A percentile compares a stretch with the other conserved stretches of the same genome.
Conservation (phyloP, 2,888 invertebrate species). For the Aphrophora alni region DNA sequence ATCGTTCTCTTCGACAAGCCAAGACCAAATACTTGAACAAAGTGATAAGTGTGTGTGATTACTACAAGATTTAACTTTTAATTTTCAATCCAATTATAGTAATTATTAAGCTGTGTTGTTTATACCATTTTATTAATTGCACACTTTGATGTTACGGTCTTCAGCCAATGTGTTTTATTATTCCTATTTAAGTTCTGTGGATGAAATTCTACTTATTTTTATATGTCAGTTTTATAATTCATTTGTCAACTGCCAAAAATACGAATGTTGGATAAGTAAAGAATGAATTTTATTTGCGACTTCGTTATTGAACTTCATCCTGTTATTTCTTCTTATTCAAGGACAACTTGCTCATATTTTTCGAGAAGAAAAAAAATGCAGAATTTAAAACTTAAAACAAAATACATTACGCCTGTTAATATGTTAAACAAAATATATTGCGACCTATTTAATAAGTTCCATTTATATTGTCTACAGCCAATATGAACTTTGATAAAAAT, state of each 20-base stretch:
- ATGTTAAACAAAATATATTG: too few relatives aligned
- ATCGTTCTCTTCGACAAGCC: not conserved
- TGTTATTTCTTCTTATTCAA: not conserved
- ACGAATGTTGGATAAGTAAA: not conserved
- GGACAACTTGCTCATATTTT: not conserved
- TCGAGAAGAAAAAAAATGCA: not conserved
- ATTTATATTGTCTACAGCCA: too few relatives aligned
- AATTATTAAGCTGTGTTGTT: not conserved
- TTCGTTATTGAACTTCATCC: slow-evolving; percentile 6
- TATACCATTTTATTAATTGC: not conserved
- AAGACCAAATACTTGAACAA: not conserved
- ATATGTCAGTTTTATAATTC: not conserved
- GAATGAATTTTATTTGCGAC: not conserved
- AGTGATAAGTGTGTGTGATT: not conserved
- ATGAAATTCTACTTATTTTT: not conserved
- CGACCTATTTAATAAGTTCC: too few relatives aligned
- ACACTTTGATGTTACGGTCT: not conserved
- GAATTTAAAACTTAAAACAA: too few relatives aligned
- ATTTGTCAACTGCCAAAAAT: not conserved
- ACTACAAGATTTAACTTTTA: not conserved
- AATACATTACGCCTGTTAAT: too few relatives aligned
- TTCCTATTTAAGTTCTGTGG: not conserved
- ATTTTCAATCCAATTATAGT: not conserved
- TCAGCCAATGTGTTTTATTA: not conserved
- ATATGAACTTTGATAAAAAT: too few relatives aligned